phyloP scores from a whole-genome alignment of 64 coral and sea anemone genomes.

The Porites lutea region DNA sequence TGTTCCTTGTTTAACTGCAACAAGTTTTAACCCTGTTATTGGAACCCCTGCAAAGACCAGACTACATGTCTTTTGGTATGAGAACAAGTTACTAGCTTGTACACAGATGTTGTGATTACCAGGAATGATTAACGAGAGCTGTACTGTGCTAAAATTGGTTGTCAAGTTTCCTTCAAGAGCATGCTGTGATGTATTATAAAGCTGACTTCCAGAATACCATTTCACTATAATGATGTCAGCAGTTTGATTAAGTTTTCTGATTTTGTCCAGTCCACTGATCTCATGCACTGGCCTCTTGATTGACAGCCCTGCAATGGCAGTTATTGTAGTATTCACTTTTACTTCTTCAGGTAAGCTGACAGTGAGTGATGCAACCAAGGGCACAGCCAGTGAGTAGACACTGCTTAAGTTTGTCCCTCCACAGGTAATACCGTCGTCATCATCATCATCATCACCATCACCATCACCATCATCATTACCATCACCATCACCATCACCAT shows the following conservation, averaged over 20 bases:
- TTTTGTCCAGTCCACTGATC: conserved; percentile 28
- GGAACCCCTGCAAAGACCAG: conserved; percentile 49
- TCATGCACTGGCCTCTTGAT: conserved; percentile 7
- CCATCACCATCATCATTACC: too few species aligned
- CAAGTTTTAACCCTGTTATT: conserved; percentile 62
- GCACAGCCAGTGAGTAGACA: conserved; percentile 73
- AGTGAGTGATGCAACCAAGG: conserved; percentile 45
- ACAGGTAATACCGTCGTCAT: conserved; percentile 42
- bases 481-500: too few species aligned
- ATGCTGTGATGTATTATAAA: conserved; percentile 35
- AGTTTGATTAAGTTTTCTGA: conserved; percentile 44
- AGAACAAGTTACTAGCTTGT: conserved; percentile 55
- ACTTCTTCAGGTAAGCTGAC: conserved; percentile 30
- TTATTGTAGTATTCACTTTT: conserved; percentile 23
- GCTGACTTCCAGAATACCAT: background rate
- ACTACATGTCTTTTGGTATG: conserved; percentile 20
- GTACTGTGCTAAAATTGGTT: background rate
- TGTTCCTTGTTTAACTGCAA: background rate
- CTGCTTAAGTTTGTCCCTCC: conserved; percentile 58
- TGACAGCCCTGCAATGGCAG: conserved; percentile 14
- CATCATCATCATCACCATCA: background rate
- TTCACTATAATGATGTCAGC: conserved; percentile 8
- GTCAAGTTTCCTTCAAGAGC: conserved; percentile 52
- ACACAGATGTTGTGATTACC: conserved; percentile 62
- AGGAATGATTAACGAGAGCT: conserved; percentile 24